phyloP scores from a whole-genome alignment of 2,113 vertebrate genomes.

The Dendropsophus ebraccatus region DNA sequence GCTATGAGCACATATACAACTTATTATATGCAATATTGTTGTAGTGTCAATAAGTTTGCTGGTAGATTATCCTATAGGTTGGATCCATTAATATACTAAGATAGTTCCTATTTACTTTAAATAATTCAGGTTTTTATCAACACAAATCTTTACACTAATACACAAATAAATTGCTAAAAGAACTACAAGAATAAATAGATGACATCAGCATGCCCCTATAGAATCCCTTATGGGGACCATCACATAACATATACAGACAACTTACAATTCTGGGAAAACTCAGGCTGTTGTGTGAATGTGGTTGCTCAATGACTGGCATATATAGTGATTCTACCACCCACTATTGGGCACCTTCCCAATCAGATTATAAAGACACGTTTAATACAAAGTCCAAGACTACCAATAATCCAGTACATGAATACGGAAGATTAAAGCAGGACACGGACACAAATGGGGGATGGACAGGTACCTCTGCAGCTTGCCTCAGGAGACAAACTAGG shows the following conservation, averaged over 20 bases:
- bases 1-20: background rate
- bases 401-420: background rate
- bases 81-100: background rate
- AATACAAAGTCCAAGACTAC: conserved; percentile 11
- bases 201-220: too few species aligned
- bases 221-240: too few species aligned
- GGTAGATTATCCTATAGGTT: background rate
- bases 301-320: background rate
- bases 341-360: background rate
- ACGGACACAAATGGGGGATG: too few species aligned
- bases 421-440: too few species aligned
- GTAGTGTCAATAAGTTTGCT: background rate
- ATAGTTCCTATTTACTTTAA: background rate
- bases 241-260: background rate
- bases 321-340: background rate
- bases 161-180: background rate
- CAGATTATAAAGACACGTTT: conserved; percentile 14
- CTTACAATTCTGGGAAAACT: background rate
- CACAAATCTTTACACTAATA: background rate
- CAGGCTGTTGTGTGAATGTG: background rate
- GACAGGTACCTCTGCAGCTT: too few species aligned
- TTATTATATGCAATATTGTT: background rate
- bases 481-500: background rate
- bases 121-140: too few species aligned
- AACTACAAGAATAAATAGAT: too few species aligned